Base-by-base conservation (phyloP, 2,113 vertebrate species). In the Cryptomyrus ogoouensis region DNA sequence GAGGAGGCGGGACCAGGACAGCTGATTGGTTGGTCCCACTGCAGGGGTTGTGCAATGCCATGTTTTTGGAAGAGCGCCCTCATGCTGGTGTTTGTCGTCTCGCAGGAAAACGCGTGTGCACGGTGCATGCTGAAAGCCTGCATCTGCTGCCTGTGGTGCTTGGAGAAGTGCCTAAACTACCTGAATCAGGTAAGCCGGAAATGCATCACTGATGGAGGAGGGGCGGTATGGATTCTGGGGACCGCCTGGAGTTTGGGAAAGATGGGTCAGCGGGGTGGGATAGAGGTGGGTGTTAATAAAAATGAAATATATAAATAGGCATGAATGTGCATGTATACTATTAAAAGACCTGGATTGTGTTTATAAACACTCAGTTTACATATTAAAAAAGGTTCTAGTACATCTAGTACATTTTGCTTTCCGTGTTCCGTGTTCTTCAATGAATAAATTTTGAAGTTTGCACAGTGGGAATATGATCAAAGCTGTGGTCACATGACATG, bases 141-240 rank as follows among this genome's bases (percentile, higher is more conserved):
- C 93, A 99, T 99, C 94, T 99, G 98, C 96, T 99, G 98, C 93
- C 97, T 99, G 95, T 99, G 98, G 98, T 99, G 98, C 97, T 94
- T 99, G 95, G 98, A 99, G 96, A 99, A 98, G 97, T 99, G 98
- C 98, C 98, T 99, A 94, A 98, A 97, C 94, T 99, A 98, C 95
- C 96, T 99, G 96, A 99, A 99, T 95, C 98, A 99, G 97, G 98
- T 99, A 47, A 87, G 83, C 24, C 21, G 58, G 52, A 56, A 52
- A 35, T 3, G 8, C 50, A 10, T 3, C 31, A 15, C 53, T 4
- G 74, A 3, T 53, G 12, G 31, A 24, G 83, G 31, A 3, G 31
- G 74, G 12, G 5, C 2, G 15, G 74, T 19, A 8, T 80, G 74
- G 58, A 49, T 47, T 66, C 35, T 9, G 42, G 49, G 12, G 46